Base-by-base conservation (phyloP, 2,113 vertebrate genomes). In the Megatriorchis doriae region DNA sequence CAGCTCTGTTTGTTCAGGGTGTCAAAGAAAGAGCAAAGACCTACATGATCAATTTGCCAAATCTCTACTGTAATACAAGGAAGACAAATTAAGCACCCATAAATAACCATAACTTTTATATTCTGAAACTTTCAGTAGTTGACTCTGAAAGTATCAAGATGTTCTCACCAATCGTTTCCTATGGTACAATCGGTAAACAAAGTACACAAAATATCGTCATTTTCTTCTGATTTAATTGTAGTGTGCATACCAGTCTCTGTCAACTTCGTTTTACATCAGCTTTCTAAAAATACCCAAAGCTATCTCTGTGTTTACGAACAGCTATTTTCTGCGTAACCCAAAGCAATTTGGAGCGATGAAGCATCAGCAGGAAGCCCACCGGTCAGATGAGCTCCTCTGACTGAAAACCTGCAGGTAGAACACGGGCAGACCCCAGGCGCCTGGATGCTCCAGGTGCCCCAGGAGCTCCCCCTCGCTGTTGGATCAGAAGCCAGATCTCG, bases 171-270 rank as follows among this genome's bases (percentile, higher is more conserved):
- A 53, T 8, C 2, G 0, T 20, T 42, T 62, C 5, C 13, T 43
- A 25, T 1, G 4, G 8, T 22, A 66, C 13, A n/a, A 17, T 13
- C 7, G 2, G 5, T n/a, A 50, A 47, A 50, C 3, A 9, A 36
- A 27, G 4, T 5, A 70, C 9, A 48, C 1, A 53, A 36, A 80
- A 36, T 0, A 43, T 1, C 0, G 0, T 13, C 5, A 12, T 23
- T 58, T 74, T 27, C 67, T 32, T 81, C 42, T 21, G 50, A 78
- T 53, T n/a, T 59, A 83, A 66, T 0, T 5, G 14, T 6, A 40
- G 32, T 2, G 8, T 1, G 58, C 12, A 11, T 5, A 22, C 16
- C 23, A 50, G 45, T 4, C 29, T 29, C 47, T 27, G 23, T 1
- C 20, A 61, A 26, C 5, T 32, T 27, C 11, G 53, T 25, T 61